Evolutionary conservation across 2,113 vertebrate species (phyloP), one percentile per base, ranked within the genome.

Genomic region (Tetrao urogallus): DNA sequence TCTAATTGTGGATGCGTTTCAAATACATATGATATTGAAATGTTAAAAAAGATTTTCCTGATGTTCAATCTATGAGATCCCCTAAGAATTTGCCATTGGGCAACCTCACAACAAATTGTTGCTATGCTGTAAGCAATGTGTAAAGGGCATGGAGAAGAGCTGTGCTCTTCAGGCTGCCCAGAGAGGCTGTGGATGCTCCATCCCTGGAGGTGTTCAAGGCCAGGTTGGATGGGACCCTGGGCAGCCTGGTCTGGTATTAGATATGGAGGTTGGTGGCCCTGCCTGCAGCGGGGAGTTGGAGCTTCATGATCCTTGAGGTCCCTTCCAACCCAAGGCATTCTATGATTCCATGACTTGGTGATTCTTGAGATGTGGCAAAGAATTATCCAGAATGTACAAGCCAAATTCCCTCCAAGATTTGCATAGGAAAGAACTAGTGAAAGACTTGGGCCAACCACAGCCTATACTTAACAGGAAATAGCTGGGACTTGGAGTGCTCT

Each of bases 391-490:
- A 42, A 54, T 24, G 75, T 36, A 25, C 21, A 32, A 58, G 18
- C 18, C 52, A 47, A 25, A 38, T 50, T 69, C n/a, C 22, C 19
- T 47, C 4, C 38, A 54, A 32, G 27, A 32, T 38, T 30, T 64
- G 60, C 9, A 1, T 12, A 24, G 84, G 24, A 13, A 38, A 74
- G 7, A 32, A 14, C 52, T 38, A 12, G 25, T 8, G 3, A 9
- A 7, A 15, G 28, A 1, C 7, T 19, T 11, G 47, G 38, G 28
- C 14, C 34, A 28, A 16, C 20, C 36, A 1, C 1, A 40, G 43
- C 8, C 20, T 2, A 1, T 25, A 24, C n/a, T 38, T 27, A 40
- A 25, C 15, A 3, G 25, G 25, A 19, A 28, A 47, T 16, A 5
- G 19, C 64, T 57, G 63, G 19, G 45, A 34, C 24, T 38, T 2